phyloP scores from a whole-genome alignment of 2,888 invertebrate species.

The Pandemis corylana region DNA sequence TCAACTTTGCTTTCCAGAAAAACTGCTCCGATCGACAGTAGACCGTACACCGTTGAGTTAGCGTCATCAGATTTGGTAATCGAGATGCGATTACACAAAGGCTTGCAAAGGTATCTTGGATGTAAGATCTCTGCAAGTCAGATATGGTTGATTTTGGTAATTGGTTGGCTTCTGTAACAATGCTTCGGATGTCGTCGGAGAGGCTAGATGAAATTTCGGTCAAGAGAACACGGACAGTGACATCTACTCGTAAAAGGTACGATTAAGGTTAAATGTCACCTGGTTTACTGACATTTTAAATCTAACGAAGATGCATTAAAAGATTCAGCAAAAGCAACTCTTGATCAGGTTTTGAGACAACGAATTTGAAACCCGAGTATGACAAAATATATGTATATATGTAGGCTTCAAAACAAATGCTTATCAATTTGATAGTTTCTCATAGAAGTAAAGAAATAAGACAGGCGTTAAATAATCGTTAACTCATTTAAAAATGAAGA shows the following conservation, averaged over 20 bases:
- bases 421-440: too few relatives aligned
- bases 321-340: background rate
- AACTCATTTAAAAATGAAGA: too few relatives aligned
- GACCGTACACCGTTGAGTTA: slow-evolving; percentile 16
- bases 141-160: slow-evolving; percentile 56
- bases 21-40: slow-evolving; percentile 24
- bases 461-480: too few relatives aligned
- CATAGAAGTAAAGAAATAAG: too few relatives aligned
- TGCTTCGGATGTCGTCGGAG: slow-evolving; percentile 27
- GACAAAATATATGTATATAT: too few relatives aligned
- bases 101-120: slow-evolving; percentile 50
- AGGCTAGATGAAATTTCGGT: slow-evolving; percentile 23
- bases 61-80: background rate
- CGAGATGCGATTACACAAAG: slow-evolving; percentile 46
- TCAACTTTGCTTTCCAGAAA: slow-evolving; percentile 43
- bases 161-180: slow-evolving; percentile 45
- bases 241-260: background rate
- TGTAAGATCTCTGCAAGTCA: slow-evolving; percentile 48
- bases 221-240: slow-evolving; percentile 8
- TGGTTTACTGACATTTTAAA: background rate
- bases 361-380: too few relatives aligned
- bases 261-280: background rate
- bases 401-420: too few relatives aligned
- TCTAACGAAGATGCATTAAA: background rate
- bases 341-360: too few relatives aligned